phyloP scores from a whole-genome alignment of 2,797 vertebrate genomes.

The Squalus acanthias region DNA sequence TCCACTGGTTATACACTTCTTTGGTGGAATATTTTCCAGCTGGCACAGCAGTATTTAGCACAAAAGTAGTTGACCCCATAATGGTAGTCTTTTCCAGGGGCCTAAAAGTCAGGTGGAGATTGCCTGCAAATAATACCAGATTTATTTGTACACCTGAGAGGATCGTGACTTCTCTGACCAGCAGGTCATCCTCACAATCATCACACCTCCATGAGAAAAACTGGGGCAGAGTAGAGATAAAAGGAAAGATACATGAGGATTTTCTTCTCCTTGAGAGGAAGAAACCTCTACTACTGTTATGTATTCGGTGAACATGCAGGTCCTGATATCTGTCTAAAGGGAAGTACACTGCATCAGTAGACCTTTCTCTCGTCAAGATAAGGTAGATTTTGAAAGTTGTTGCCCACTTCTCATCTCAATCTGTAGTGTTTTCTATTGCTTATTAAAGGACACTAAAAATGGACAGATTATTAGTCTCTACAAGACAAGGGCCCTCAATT shows the following conservation, averaged over 20 bases:
- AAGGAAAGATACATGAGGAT: too few species aligned
- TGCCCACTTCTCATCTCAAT: background rate
- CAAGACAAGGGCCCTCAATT: background rate
- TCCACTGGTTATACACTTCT: background rate
- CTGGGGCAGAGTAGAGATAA: background rate
- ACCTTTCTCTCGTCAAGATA: background rate
- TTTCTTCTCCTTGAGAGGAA: too few species aligned
- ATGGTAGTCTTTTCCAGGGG: background rate
- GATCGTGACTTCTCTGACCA: background rate
- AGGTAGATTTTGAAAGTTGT: background rate
- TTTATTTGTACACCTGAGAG: background rate
- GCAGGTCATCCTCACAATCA: background rate
- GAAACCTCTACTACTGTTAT: too few species aligned
- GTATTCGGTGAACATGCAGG: too few species aligned
- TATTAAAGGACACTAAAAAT: background rate
- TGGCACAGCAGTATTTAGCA: background rate
- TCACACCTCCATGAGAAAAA: background rate
- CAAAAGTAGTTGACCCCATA: background rate
- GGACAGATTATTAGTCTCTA: too few species aligned
- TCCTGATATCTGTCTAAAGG: too few species aligned
- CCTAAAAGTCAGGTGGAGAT: background rate
- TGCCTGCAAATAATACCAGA: background rate
- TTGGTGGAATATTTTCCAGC: background rate
- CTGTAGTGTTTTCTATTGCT: background rate
- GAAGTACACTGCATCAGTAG: too few species aligned